phyloP scores from a whole-genome alignment of 2,797 vertebrate genomes.

The Sphaeramia orbicularis region DNA sequence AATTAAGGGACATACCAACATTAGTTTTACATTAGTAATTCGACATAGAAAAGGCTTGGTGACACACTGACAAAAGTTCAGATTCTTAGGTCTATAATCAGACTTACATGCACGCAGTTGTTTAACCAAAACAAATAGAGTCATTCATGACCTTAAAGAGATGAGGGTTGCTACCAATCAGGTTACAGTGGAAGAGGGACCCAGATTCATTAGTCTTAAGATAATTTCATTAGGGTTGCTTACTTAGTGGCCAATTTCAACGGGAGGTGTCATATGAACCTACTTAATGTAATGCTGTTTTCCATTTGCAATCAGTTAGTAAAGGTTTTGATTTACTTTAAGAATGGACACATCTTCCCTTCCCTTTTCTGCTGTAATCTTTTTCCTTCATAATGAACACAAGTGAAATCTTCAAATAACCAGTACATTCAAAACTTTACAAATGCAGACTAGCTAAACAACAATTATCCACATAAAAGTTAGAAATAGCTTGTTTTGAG shows the following conservation, averaged over 20 bases:
- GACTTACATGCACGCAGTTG: constrained; percentile 8
- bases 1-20: neutral
- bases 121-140: constrained; percentile 42
- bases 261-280: neutral
- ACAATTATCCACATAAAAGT: too few species aligned
- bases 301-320: neutral
- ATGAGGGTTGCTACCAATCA: constrained; percentile 60
- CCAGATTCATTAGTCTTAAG: constrained; percentile 31
- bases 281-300: neutral
- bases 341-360: neutral
- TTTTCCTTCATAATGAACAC: too few species aligned
- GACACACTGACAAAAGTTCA: neutral
- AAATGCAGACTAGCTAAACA: too few species aligned
- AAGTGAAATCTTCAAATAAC: too few species aligned
- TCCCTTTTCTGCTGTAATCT: neutral
- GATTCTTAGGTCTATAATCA: constrained; percentile 15
- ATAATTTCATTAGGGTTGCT: constrained; percentile 28
- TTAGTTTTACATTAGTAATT: neutral
- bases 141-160: constrained; percentile 54
- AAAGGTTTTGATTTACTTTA: neutral
- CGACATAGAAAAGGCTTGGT: neutral
- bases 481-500: too few species aligned
- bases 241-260: neutral
- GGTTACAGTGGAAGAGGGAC: constrained; percentile 33
- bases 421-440: too few species aligned